These are phyloP conservation scores for Scaptomyza tumidula DNA, from an alignment of 2,888 invertebrate species.

Conservation along the genomic window DNA sequence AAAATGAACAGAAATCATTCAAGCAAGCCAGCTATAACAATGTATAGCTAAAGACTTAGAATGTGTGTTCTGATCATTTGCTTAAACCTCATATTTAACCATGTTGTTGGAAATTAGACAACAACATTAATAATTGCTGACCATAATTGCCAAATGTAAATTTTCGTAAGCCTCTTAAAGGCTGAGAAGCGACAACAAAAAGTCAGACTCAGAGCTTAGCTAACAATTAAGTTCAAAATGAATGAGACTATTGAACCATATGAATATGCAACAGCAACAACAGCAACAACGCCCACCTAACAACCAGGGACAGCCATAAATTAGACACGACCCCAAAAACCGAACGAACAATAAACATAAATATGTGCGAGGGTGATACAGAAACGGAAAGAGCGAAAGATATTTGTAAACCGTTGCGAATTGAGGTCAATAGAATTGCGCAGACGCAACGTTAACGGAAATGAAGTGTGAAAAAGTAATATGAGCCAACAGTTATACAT, in stretches of 20 bases:
- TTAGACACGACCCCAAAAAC: constrained; percentile 26
- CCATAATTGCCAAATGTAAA: constrained; percentile 56
- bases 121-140: constrained; percentile 32
- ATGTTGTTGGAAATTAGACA: constrained; percentile 22
- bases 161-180: constrained; percentile 53
- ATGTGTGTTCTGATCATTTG: constrained; percentile 7
- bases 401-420: constrained; percentile 49
- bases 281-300: constrained; percentile 49
- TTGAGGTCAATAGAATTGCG: constrained; percentile 72
- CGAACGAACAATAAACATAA: constrained; percentile 29
- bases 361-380: neutral
- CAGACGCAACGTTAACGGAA: constrained; percentile 50
- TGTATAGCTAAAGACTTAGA: neutral
- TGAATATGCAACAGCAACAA: constrained; percentile 13
- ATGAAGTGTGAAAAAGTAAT: constrained; percentile 20
- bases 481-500: too few relatives aligned
- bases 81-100: constrained; percentile 10
- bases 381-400: neutral
- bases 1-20: constrained; percentile 7
- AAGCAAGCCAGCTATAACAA: neutral
- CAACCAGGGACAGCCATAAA: constrained; percentile 49
- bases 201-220: constrained; percentile 40
- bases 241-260: constrained; percentile 47
- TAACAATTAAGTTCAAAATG: constrained; percentile 39
- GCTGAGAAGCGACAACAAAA: constrained; percentile 2